Evolutionary conservation across 2,888 invertebrate species (phyloP), one percentile per base, ranked within the genome.

Genomic region (Protophormia terraenovae): DNA sequence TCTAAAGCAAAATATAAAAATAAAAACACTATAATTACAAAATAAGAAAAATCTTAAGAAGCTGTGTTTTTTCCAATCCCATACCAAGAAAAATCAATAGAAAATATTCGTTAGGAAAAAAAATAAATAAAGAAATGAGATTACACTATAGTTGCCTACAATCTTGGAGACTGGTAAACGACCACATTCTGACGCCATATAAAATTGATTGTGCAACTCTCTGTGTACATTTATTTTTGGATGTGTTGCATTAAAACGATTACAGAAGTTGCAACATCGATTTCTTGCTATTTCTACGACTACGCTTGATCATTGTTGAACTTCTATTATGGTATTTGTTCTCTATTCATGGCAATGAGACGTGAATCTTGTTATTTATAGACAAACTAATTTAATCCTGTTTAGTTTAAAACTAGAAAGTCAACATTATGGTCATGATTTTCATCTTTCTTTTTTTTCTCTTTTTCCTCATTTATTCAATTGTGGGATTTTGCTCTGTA

Each of bases 301-400:
- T 41, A 12, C 2, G 67, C 7, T 60, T 47, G 67, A 38, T 47
- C 27, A 60, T 58, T 58, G 69, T 53, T 75, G 81, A 75, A 62
- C 62, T 81, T 60, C 69, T 69, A 62, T 76, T 82, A 76, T 82
- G 82, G 82, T 76, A 64, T n/a, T 64, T 76, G 82, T 82, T 82
- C 82, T 76, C 82, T 82, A 62, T 76, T 71, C 69, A 76, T 82
- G 82, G 82, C 81, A 69, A 69, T 81, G 62, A 50, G 22, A 66
- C 55, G 47, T 64, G 67, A 24, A 53, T 53, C 82, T 55, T 32
- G 76, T 82, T 82, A 82, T 82, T 82, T 69, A 82, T 75, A 82
- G 76, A 71, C 67, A 73, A 60, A 62, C 60, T n/a, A 66, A 75
- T 71, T 69, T 64, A 85, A 85, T 85, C 84, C 84, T 73, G 84